Percentiles rank a stretch among this genome's conserved stretches.
phyloP scores from a whole-genome alignment of 1,140 invertebrate species.

The Ctenoplectra terminalis region DNA sequence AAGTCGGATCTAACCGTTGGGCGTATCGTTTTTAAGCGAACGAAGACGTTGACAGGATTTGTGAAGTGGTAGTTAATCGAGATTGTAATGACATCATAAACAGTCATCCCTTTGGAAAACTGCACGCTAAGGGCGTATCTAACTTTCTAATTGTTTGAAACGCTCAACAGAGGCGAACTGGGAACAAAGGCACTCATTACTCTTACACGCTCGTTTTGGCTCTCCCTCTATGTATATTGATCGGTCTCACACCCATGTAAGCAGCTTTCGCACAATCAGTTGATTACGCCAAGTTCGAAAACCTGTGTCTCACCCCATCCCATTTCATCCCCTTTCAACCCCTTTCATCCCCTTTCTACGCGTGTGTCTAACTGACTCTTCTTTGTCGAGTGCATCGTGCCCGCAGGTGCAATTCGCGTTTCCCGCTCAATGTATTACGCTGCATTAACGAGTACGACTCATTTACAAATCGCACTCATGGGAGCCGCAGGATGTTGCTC shows the following conservation, averaged over 20 bases:
- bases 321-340: too few species aligned
- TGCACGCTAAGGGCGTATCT: neutral
- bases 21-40: neutral
- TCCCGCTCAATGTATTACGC: slow-evolving; percentile 49
- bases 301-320: slow-evolving; percentile 2
- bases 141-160: slow-evolving; percentile 39
- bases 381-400: slow-evolving; percentile 22
- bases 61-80: neutral
- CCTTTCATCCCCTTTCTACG: neutral
- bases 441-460: slow-evolving; percentile 55
- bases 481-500: neutral
- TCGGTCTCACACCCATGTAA: slow-evolving; percentile 34
- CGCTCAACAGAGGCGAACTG: neutral
- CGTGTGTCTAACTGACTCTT: slow-evolving; percentile 38
- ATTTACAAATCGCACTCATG: slow-evolving; percentile 52
- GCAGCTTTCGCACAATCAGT: slow-evolving; percentile 45
- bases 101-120: neutral
- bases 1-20: neutral
- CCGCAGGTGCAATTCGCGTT: slow-evolving; percentile 52
- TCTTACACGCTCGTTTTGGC: slow-evolving; percentile 38
- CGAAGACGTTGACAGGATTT: neutral
- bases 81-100: slow-evolving; percentile 15
- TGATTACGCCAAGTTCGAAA: slow-evolving; percentile 50
- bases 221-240: slow-evolving; percentile 10
- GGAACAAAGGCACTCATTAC: slow-evolving; percentile 40